phyloP scores from a whole-genome alignment of 1,140 invertebrate species.

The Hycleus cichorii region DNA sequence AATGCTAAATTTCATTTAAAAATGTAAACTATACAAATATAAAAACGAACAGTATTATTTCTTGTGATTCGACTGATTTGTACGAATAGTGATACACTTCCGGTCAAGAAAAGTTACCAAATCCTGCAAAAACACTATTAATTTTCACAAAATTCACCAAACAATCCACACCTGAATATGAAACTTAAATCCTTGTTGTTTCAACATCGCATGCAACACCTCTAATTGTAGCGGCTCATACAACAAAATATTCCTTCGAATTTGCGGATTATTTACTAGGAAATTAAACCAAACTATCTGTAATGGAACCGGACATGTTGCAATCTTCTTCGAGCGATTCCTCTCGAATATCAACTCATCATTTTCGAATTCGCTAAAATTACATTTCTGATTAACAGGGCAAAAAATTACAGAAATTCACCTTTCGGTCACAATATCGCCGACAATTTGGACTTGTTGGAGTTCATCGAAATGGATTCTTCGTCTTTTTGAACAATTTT shows the following conservation, averaged over 20 bases:
- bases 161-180: slow-evolving; percentile 43
- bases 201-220: slow-evolving; percentile 45
- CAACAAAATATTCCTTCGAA: slow-evolving; percentile 45
- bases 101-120: slow-evolving; percentile 48
- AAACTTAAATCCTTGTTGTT: slow-evolving; percentile 45
- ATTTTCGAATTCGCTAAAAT: slow-evolving; percentile 41
- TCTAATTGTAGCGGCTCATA: slow-evolving; percentile 52
- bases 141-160: background rate
- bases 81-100: slow-evolving; percentile 50
- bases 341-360: slow-evolving; percentile 38
- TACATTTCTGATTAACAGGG: background rate
- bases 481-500: slow-evolving; percentile 7
- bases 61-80: slow-evolving; percentile 27
- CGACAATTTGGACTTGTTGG: slow-evolving; percentile 10
- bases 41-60: background rate
- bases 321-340: slow-evolving; percentile 29
- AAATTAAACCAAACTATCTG: slow-evolving; percentile 53
- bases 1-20: slow-evolving; percentile 1
- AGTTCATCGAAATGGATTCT: slow-evolving; percentile 8
- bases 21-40: slow-evolving; percentile 10
- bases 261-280: slow-evolving; percentile 39
- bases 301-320: slow-evolving; percentile 44
- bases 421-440: slow-evolving; percentile 15
- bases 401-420: slow-evolving; percentile 3
- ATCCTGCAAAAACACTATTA: slow-evolving; percentile 47